Evolutionary conservation across 2,888 invertebrate species (phyloP).

Genomic region (Bedellia somnulentella): DNA sequence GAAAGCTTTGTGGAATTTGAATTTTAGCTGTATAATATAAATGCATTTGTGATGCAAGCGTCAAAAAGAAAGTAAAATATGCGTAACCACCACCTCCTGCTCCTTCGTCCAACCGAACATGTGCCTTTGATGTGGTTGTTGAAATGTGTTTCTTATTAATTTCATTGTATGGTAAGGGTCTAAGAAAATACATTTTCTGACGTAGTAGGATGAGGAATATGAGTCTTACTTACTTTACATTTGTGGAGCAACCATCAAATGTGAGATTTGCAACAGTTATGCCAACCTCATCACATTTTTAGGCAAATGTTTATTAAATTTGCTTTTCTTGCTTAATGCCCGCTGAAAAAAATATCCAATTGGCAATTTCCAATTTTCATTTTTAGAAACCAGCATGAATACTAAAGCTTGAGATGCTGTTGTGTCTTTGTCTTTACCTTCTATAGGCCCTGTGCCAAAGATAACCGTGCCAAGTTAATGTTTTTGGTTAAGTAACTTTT

Average conservation of each 20-base stretch:
- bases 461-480: conserved; percentile 10
- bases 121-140: conserved; percentile 9
- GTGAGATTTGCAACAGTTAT: no score
- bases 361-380: neutral
- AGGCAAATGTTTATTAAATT: no score
- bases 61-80: conserved; percentile 16
- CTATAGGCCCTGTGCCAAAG: conserved; percentile 8
- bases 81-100: conserved; percentile 14
- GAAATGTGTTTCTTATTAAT: no score
- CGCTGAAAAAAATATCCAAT: neutral
- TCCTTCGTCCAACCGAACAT: conserved; percentile 13
- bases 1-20: conserved; percentile 10
- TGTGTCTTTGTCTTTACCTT: no score
- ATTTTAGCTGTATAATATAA: conserved; percentile 10
- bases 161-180: no score
- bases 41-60: conserved; percentile 13
- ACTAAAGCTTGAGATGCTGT: neutral
- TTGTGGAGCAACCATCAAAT: no score
- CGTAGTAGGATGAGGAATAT: no score
- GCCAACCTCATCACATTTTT: no score
- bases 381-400: neutral
- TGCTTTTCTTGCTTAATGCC: neutral
- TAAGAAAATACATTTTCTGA: no score
- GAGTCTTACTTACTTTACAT: no score
- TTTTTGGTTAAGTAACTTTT: conserved; percentile 12